Percentiles rank a stretch among this genome's conserved stretches.
Conservation (phyloP, 2,113 vertebrate species). For the Crocuta crocuta region DNA sequence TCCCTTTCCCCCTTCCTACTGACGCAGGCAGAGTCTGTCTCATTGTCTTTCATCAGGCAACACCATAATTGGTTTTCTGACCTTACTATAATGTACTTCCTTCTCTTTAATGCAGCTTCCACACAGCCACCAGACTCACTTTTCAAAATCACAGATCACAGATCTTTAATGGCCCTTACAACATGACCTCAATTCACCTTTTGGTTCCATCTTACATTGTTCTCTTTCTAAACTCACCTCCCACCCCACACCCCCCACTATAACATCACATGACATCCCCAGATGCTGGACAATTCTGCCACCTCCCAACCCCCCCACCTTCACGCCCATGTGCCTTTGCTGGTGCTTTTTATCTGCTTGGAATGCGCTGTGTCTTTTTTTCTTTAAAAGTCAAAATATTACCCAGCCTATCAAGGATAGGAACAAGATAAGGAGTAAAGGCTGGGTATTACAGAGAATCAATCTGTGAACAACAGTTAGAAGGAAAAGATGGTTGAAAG, state of each 20-base stretch:
- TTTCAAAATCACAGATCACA: constrained; percentile 19
- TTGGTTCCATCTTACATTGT: not conserved
- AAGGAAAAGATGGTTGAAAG: constrained; percentile 29
- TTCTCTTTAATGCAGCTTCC: not conserved
- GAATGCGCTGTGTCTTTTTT: not conserved
- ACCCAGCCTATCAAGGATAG: constrained; percentile 12
- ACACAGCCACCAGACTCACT: not conserved
- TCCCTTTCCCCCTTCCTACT: not conserved
- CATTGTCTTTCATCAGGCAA: not conserved
- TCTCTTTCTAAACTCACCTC: not conserved
- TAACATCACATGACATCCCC: not conserved
- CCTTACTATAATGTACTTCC: not conserved
- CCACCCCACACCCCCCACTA: not conserved
- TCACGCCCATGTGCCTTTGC: not conserved
- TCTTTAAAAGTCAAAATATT: constrained; percentile 55
- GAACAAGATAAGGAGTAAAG: constrained; percentile 26
- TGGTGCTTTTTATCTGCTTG: not conserved
- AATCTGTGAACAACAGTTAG: not conserved
- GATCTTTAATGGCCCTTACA: not conserved
- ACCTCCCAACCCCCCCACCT: not conserved
- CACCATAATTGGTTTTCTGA: not conserved
- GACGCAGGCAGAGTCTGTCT: not conserved
- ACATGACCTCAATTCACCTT: not conserved
- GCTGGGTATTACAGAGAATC: not conserved
- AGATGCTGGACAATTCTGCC: not conserved